Percentiles rank a stretch among this genome's conserved stretches.
Evolutionary conservation across 2,113 vertebrate genomes (phyloP).

Genomic region (Sorex araneus): DNA sequence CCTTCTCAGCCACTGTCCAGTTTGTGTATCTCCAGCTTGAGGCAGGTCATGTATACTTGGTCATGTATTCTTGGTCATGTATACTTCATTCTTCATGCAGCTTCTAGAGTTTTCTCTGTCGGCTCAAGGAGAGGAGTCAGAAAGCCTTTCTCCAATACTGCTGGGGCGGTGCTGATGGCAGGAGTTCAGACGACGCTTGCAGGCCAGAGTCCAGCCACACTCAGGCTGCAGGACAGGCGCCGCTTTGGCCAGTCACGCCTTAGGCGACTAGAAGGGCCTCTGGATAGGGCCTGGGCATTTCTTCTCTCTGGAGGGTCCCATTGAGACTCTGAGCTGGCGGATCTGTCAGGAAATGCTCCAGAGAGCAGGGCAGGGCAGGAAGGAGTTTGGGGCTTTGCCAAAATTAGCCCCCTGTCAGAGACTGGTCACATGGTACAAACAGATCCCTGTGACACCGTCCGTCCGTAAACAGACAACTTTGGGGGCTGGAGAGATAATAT

Average conservation of each 20-base stretch:
- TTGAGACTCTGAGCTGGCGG: too few relatives aligned
- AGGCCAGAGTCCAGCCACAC: too few relatives aligned
- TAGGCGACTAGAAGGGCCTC: not conserved
- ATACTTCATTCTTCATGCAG: not conserved
- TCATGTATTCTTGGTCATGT: not conserved
- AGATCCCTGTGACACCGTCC: too few relatives aligned
- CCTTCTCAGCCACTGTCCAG: not conserved
- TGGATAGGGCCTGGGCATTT: not conserved
- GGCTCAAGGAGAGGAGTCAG: not conserved
- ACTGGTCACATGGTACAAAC: not conserved
- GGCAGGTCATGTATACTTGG: not conserved
- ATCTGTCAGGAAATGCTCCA: too few relatives aligned
- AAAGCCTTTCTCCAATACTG: too few relatives aligned
- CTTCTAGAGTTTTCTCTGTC: conserved; percentile 7
- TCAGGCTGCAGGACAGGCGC: too few relatives aligned
- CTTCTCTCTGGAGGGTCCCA: too few relatives aligned
- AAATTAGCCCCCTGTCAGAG: not conserved
- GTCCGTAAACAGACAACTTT: too few relatives aligned
- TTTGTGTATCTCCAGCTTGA: not conserved
- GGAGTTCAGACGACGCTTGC: too few relatives aligned
- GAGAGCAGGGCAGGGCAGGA: not conserved
- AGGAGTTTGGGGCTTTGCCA: not conserved
- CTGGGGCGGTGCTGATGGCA: too few relatives aligned
- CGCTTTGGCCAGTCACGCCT: too few relatives aligned
- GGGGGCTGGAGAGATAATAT: too few relatives aligned